A percentile compares a stretch with the other conserved stretches of the same genome.
Conservation (phyloP, 1,140 invertebrate genomes). For the Papilio aristodemus region DNA sequence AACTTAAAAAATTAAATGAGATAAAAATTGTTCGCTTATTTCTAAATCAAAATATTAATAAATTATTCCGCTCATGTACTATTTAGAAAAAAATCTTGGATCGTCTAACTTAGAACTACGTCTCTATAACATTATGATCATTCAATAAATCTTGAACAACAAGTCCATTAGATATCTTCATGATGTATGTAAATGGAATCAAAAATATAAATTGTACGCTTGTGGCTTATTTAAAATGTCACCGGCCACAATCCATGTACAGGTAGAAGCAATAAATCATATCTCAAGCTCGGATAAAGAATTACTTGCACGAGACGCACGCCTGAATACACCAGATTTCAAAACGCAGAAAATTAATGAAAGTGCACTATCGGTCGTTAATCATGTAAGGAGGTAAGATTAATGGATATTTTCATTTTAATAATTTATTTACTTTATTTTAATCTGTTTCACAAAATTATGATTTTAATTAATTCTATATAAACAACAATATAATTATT, state of each 20-base stretch:
- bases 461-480: too few relatives aligned
- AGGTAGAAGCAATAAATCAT: slow-evolving; percentile 9
- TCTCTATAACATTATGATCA: too few relatives aligned
- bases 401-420: slow-evolving; percentile 5
- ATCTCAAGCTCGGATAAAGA: slow-evolving; percentile 20
- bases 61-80: too few relatives aligned
- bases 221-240: slow-evolving; percentile 4
- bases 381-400: slow-evolving; percentile 4
- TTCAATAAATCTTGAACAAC: not conserved
- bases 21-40: not conserved
- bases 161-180: not conserved
- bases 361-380: slow-evolving; percentile 15
- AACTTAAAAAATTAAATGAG: not conserved
- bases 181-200: not conserved
- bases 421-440: slow-evolving; percentile 13
- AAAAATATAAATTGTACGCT: not conserved
- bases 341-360: slow-evolving; percentile 15
- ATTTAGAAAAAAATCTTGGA: too few relatives aligned
- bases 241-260: not conserved
- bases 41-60: too few relatives aligned
- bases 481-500: too few relatives aligned
- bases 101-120: too few relatives aligned
- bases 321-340: slow-evolving; percentile 21
- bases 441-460: not conserved
- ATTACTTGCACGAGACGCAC: slow-evolving; percentile 1